These are phyloP conservation scores for Atherinosoma microstoma DNA, from an alignment of 2,797 vertebrate genomes.

Conservation along the genomic window DNA sequence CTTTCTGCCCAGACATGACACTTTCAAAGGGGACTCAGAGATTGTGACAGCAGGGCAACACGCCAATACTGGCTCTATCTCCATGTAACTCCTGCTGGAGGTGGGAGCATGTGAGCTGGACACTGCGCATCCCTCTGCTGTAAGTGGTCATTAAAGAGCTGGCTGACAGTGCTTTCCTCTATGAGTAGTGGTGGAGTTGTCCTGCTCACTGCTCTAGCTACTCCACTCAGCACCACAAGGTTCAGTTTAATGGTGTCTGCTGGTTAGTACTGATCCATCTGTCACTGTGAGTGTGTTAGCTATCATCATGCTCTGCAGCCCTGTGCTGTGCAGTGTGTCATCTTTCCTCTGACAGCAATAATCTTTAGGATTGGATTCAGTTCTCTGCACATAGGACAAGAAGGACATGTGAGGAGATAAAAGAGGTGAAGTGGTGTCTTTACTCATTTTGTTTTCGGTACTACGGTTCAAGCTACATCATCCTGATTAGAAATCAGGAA, in stretches of 20 bases:
- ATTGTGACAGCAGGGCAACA: slow-evolving; percentile 71
- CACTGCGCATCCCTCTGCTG: slow-evolving; percentile 75
- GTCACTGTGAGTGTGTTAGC: slow-evolving; percentile 66
- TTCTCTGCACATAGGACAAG: slow-evolving; percentile 43
- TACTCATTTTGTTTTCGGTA: slow-evolving; percentile 3
- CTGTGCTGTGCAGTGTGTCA: slow-evolving; percentile 49
- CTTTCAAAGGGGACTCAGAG: slow-evolving; percentile 54
- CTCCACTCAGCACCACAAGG: slow-evolving; percentile 70
- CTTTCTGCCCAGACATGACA: slow-evolving; percentile 63
- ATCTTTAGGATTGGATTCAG: slow-evolving; percentile 54
- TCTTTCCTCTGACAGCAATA: slow-evolving; percentile 55
- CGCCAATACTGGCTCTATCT: slow-evolving; percentile 72
- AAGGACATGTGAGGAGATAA: slow-evolving; percentile 35
- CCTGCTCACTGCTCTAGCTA: slow-evolving; percentile 67
- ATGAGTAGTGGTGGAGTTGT: slow-evolving; percentile 73
- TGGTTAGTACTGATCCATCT: slow-evolving; percentile 76
- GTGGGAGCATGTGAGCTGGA: slow-evolving; percentile 62
- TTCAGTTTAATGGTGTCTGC: slow-evolving; percentile 74
- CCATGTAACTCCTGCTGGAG: slow-evolving; percentile 74
- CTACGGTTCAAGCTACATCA: slow-evolving; percentile 27
- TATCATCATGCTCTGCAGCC: slow-evolving; percentile 55
- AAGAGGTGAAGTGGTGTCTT: slow-evolving; percentile 25
- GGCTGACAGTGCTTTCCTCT: slow-evolving; percentile 72
- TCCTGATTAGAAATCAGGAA: slow-evolving; percentile 48
- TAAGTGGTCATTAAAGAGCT: slow-evolving; percentile 81